Conservation (phyloP, 2,888 invertebrate species). For the Himalopsyche tibetana region DNA sequence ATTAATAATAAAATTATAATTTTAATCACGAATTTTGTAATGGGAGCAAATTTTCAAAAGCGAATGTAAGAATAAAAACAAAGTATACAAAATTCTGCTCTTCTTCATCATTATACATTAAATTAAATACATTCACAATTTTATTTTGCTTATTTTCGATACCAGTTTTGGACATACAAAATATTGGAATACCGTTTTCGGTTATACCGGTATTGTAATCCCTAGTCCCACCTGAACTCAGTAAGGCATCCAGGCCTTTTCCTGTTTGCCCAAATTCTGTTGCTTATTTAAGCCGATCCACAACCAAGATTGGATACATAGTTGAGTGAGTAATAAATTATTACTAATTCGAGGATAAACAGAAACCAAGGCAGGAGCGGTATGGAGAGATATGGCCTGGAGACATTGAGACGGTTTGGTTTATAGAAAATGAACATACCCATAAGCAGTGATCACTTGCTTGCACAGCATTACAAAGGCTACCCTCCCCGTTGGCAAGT, state of each 20-base stretch:
- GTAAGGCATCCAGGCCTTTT: not conserved
- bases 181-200: too few species aligned
- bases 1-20: too few species aligned
- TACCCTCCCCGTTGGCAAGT: constrained; percentile 2
- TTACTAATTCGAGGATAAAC: constrained; percentile 60
- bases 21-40: too few species aligned
- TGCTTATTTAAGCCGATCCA: constrained; percentile 47
- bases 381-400: constrained; percentile 58
- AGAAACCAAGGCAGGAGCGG: constrained; percentile 46
- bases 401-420: constrained; percentile 55
- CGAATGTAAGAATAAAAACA: too few species aligned
- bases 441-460: not conserved
- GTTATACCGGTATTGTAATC: too few species aligned
- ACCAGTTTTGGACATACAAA: too few species aligned
- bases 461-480: not conserved
- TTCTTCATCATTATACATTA: too few species aligned
- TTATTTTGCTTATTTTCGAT: too few species aligned
- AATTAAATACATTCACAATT: too few species aligned
- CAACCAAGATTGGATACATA: constrained; percentile 57
- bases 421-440: constrained; percentile 37
- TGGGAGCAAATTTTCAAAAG: too few species aligned
- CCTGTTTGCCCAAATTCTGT: constrained; percentile 23
- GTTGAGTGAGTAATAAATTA: constrained; percentile 61
- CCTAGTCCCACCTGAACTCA: too few species aligned
- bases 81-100: too few species aligned